A percentile compares a stretch with the other conserved stretches of the same genome.
phyloP scores from a whole-genome alignment of 92 coral and sea anemone genomes.

The Parazoanthus darwini region DNA sequence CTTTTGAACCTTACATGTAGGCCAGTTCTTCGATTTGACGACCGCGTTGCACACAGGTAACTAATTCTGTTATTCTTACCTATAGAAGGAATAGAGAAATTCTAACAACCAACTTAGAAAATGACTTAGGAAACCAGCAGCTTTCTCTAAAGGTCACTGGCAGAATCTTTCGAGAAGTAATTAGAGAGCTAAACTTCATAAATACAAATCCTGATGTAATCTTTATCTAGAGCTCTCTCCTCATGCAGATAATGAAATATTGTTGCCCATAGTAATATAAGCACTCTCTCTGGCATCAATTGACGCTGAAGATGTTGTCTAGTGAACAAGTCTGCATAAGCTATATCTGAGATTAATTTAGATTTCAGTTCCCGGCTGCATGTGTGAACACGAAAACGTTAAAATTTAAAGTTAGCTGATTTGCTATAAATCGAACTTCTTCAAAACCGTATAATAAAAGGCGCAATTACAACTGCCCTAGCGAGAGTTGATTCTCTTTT shows the following conservation, averaged over 20 bases:
- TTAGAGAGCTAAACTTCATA: neutral
- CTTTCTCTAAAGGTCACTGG: neutral
- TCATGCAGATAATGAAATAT: neutral
- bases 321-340: neutral
- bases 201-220: neutral
- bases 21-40: too few relatives aligned
- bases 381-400: too few relatives aligned
- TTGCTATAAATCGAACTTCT: constrained; percentile 5
- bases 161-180: neutral
- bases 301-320: neutral
- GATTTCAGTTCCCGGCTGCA: too few relatives aligned
- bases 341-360: neutral
- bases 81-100: neutral
- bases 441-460: neutral
- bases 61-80: too few relatives aligned
- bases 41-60: too few relatives aligned
- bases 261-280: constrained; percentile 11
- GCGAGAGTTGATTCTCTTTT: neutral
- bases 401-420: neutral
- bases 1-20: neutral
- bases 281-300: constrained; percentile 12
- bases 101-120: neutral
- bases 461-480: neutral
- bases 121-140: neutral
- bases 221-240: too few relatives aligned